Evolutionary conservation across 2,113 vertebrate species (phyloP), one percentile per base, ranked within the genome.

Genomic region (Hipposideros armiger): DNA sequence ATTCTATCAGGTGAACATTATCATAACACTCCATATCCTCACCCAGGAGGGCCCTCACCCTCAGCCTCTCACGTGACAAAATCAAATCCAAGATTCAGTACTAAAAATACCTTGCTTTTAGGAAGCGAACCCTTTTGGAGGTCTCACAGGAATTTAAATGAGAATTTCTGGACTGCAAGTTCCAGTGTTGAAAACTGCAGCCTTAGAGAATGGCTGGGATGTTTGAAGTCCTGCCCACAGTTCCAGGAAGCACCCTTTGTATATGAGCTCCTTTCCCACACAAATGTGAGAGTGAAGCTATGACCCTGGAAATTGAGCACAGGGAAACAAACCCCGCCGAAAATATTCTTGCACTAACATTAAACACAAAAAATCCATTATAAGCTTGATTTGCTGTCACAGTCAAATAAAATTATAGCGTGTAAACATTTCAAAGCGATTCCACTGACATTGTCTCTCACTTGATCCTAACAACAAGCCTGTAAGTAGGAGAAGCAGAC

Each of bases 161-260:
- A 94, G 81, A 78, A 73, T 58, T 76, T 89, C 47, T 36, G 64
- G 32, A 26, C 36, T 40, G 28, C 62, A 54, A 56, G 40, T 81
- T 77, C 56, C 28, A 78, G 32, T 11, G 69, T 58, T 1, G 56
- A 89, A 42, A 89, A 40, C 32, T 13, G 19, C 72, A 11, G 66
- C 17, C 47, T 15, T 22, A 15, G 72, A 24, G 66, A 64, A 62
- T 17, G 6, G 52, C 14, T 30, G 80, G 45, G 80, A 42, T 62
- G 1, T 69, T 80, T 52, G 95, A 87, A 90, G 89, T 47, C 73
- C 72, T 60, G 73, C 78, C 66, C 87, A 66, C 32, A 22, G 50
- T 83, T 94, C 58, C 84, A 94, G 95, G 81, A 95, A 96, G 47
- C 74, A 47, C 32, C 26, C 70, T 87, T 86, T 64, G 36, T 94